Evolutionary conservation across 2,113 vertebrate genomes (phyloP), one percentile per base, ranked within the genome.

Genomic region (Percina caprodes): DNA sequence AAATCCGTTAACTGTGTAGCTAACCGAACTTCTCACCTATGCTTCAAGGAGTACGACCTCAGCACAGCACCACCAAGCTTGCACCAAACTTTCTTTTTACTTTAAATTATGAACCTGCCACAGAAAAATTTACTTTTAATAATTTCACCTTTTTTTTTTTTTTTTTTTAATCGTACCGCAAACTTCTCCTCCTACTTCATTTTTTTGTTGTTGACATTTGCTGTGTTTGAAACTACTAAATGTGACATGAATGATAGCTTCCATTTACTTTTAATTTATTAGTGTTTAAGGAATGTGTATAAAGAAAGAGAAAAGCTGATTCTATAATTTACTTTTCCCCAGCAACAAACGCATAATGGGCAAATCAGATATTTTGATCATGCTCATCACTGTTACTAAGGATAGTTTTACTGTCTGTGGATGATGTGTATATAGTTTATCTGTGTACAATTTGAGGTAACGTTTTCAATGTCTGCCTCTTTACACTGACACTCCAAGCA

Each of bases 251-350:
- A 56, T 62, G 56, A 74, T 66, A 26, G 48, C 61, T 74, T 67
- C 86, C 68, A 16, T 83, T 82, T 82, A 49, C 66, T 69, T 89
- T 90, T 91, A 81, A 95, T 93, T 94, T 93, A 94, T 94, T 93
- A 84, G 88, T 86, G 80, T 79, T 77, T 78, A 62, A 81, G 33
- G 69, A 76, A 81, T 59, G 61, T 82, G 85, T 62, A 42, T 21
- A 26, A 46, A 69, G 51, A 69, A 77, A 74, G 46, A 74, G 46
- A 45, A 42, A 51, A 65, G 67, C 59, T 68, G 74, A 76, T 68
- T 18, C 16, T 62, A 35, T 24, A 49, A 49, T 70, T 70, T n/a
- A 45, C 19, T 45, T 45, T 45, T 61, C 18, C 39, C 46, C 56
- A 42, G 9, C 15, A 39, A 61, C 72, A 45, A 71, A 77, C 5